These are phyloP conservation scores for Dryobates pubescens DNA, from an alignment of 2,797 vertebrate genomes.

Conservation along the genomic window DNA sequence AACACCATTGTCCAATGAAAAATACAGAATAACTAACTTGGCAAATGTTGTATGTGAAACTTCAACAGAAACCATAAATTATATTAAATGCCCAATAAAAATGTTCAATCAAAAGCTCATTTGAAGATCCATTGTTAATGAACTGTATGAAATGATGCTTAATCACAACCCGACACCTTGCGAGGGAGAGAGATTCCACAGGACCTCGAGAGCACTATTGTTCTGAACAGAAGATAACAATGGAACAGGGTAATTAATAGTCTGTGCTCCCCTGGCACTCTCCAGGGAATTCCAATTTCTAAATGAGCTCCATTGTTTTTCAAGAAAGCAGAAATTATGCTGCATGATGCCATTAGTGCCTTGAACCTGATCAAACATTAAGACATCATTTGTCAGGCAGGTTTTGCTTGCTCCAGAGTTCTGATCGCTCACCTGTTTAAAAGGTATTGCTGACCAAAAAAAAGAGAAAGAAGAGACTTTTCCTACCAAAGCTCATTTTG, in stretches of 20 bases:
- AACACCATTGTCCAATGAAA: conserved; percentile 73
- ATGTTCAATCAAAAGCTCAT: conserved; percentile 82
- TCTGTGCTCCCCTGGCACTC: conserved; percentile 49
- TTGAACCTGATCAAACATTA: conserved; percentile 58
- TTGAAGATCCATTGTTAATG: conserved; percentile 82
- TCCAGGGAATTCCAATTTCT: conserved; percentile 68
- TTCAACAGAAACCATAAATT: conserved; percentile 80
- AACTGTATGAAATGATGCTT: conserved; percentile 79
- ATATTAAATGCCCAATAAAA: conserved; percentile 82
- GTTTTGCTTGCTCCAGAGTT: conserved; percentile 36
- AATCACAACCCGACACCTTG: conserved; percentile 77
- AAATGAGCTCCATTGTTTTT: conserved; percentile 67
- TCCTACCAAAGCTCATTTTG: not conserved
- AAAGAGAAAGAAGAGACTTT: not conserved
- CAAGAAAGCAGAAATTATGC: conserved; percentile 62
- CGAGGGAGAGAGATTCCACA: conserved; percentile 66
- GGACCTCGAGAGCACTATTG: conserved; percentile 73
- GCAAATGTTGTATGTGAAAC: conserved; percentile 76
- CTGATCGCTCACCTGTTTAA: not conserved
- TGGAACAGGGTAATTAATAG: conserved; percentile 78
- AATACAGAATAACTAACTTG: conserved; percentile 69
- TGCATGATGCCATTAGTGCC: not conserved
- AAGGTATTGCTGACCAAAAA: not conserved
- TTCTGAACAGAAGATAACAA: conserved; percentile 78
- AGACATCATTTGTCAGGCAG: conserved; percentile 48